Evolutionary conservation across 2,797 vertebrate genomes (phyloP), one percentile per base, ranked within the genome.

Genomic region (Acipenser transmontanus): DNA sequence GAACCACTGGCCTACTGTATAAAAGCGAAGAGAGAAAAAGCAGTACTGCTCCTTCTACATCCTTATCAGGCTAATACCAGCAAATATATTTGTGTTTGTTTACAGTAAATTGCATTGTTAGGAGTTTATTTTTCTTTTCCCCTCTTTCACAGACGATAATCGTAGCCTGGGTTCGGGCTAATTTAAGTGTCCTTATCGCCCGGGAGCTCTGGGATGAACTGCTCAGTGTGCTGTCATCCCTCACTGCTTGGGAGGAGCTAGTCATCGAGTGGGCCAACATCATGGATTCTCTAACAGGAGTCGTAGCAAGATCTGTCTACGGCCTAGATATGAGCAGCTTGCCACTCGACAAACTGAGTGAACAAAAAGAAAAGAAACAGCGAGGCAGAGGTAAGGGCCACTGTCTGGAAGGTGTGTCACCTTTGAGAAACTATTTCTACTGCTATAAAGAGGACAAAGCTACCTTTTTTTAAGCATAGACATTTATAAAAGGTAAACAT

Each of bases 151-250:
- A 99, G 97, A 99, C 97, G 1, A 94, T 99, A 70, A 96, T 99
- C 6, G 97, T 99, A 77, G 97, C 97, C 0, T 99, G 97, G 96
- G 94, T 99, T 78, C 85, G 95, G 79, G 97, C 96, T 74, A 99
- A 94, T 81, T 89, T 99, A 77, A 93, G 87, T 0, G 97, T 98
- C 54, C 95, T 93, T 74, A 94, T 99, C 78, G 96, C 96, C 64
- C 95, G 97, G 71, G 95, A 98, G 80, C 89, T 99, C 62, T 99
- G 97, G 97, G 97, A 99, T 11, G 95, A 98, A 70, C 91, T 99
- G 76, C 94, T 99, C 59, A 80, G 87, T 1, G 91, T 98, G 66
- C 82, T 99, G 72, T 99, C 97, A 0, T 87, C 94, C 73, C 93
- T 98, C 67, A 98, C 96, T 0, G 91, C 93, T 79, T 98, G 97